These are phyloP conservation scores for Philonicus albiceps DNA, from an alignment of 2,888 invertebrate species.

Conservation along the genomic window DNA sequence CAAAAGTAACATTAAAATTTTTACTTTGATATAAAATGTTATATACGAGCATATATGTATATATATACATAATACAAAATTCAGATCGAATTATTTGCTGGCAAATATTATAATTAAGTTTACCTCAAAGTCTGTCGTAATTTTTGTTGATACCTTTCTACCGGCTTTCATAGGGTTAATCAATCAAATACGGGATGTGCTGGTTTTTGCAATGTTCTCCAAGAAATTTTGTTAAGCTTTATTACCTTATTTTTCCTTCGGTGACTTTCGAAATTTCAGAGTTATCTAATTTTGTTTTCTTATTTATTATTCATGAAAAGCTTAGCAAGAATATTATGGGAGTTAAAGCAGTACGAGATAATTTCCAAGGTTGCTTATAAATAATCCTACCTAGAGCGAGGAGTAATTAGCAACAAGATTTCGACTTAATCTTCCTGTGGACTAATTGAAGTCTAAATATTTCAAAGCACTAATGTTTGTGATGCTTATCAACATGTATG, in stretches of 20 bases:
- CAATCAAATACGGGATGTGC: not conserved
- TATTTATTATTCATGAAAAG: not conserved
- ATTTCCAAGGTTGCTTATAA: not conserved
- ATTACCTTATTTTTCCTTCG: not conserved
- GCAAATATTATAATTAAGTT: not conserved
- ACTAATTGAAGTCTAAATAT: not conserved
- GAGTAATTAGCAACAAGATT: not conserved
- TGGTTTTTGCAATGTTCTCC: not conserved
- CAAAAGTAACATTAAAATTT: no score
- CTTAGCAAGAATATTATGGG: not conserved
- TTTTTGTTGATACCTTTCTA: not conserved
- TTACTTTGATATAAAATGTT: not conserved
- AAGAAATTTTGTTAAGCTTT: not conserved
- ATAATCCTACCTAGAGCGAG: not conserved
- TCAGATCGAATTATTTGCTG: not conserved
- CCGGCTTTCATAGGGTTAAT: not conserved
- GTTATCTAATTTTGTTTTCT: not conserved
- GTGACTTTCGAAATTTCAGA: not conserved
- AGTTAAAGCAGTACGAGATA: not conserved
- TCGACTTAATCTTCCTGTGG: not conserved
- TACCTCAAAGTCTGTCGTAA: not conserved
- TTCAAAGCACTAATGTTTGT: not conserved
- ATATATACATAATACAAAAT: not conserved
- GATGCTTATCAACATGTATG: not conserved
- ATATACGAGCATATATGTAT: not conserved